A percentile compares a stretch with the other conserved stretches of the same genome.
These are phyloP conservation scores for Procambarus clarkii DNA, from an alignment of 1,140 invertebrate species.

Conservation along the genomic window DNA sequence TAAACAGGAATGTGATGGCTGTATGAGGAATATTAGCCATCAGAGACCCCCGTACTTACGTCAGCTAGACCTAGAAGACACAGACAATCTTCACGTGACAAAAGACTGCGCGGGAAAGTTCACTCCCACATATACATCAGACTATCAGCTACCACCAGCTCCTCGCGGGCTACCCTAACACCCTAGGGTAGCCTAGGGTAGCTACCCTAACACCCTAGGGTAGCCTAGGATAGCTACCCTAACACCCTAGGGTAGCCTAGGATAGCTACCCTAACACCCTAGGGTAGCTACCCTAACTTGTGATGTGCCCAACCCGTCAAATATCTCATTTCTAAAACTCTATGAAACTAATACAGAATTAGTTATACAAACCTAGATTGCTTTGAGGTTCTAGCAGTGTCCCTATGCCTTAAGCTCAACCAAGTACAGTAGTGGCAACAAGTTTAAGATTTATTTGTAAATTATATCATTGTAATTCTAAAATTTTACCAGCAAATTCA, in stretches of 20 bases:
- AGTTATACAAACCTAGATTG: background rate
- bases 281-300: background rate
- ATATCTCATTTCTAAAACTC: background rate
- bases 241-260: background rate
- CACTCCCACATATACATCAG: background rate
- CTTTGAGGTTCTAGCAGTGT: background rate
- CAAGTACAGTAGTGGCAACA: background rate
- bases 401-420: background rate
- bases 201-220: background rate
- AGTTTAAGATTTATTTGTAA: background rate
- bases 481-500: background rate
- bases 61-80: background rate
- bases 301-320: background rate
- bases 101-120: background rate
- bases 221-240: no score
- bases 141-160: background rate
- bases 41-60: background rate
- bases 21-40: background rate
- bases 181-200: background rate
- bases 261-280: background rate
- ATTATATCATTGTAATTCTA: background rate
- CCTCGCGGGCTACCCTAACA: background rate
- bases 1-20: background rate
- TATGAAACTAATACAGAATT: background rate
- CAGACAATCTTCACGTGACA: background rate